Evolutionary conservation across 2,797 vertebrate genomes (phyloP), one percentile per base, ranked within the genome.

Genomic region (Rachycentron canadum): DNA sequence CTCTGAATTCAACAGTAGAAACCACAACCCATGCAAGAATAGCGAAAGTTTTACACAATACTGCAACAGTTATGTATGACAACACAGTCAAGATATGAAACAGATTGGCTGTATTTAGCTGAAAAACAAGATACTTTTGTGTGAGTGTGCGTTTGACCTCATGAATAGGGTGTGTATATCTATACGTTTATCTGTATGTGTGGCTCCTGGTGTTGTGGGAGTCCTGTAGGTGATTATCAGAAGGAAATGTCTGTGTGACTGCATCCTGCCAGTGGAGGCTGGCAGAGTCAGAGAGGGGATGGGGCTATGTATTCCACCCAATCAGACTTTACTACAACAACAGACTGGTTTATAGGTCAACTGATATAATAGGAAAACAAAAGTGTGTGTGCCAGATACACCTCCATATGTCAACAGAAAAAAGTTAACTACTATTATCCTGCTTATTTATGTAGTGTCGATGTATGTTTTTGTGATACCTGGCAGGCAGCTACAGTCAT

Each of bases 401-500:
- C 69, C 49, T 43, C 28, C 41, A 69, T 36, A 69, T 47, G 38
- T 69, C 50, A 45, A 41, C 50, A 76, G 21, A 30, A 58, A 25
- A 30, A 66, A 25, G 30, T 11, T 47, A 70, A 57, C 26, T 8
- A 8, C 5, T 7, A 28, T 28, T 55, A 21, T 41, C 58, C 30
- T 50, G 28, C 38, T 66, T 14, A 11, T 59, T 62, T 32, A 49
- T 26, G 41, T 32, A 32, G 32, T 17, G 21, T 8, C 32, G 21
- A 59, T 45, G 4, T 36, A 0, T 62, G 16, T 50, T 59, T 75
- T 7, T n/a, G 7, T 68, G 21, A 77, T 96, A 99, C 98, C 98
- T 96, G 96, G 95, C 75, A 99, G 94, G 76, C 98, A 99, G 70
- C 96, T 95, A 64, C 98, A 99, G 47, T 97, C 95, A 0, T 97